Conservation (phyloP, 2,797 vertebrate genomes). For the Xyrichtys novacula region DNA sequence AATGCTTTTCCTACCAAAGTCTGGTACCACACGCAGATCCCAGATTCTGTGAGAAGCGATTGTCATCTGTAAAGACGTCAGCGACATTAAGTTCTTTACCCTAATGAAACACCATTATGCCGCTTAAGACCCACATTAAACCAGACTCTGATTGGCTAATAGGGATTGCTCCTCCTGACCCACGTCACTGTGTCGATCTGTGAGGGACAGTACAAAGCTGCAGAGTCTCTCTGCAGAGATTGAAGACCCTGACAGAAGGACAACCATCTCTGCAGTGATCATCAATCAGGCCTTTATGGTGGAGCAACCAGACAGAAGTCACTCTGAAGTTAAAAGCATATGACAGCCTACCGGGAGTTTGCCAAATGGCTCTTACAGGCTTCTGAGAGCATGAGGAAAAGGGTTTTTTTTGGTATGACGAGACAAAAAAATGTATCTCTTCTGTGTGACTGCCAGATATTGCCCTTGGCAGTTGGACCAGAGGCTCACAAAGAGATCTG, state of each 20-base stretch:
- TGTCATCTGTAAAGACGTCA: neutral
- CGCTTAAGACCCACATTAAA: neutral
- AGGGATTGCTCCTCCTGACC: constrained; percentile 15
- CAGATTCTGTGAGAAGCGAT: no score
- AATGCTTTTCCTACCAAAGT: no score
- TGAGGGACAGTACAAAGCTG: constrained; percentile 46
- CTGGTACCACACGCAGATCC: no score
- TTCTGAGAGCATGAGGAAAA: constrained; percentile 39
- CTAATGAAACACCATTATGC: constrained; percentile 7
- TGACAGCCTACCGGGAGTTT: constrained; percentile 60
- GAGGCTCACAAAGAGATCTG: constrained; percentile 41
- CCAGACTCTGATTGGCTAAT: constrained; percentile 1
- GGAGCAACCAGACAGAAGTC: constrained; percentile 64
- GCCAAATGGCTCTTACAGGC: constrained; percentile 62
- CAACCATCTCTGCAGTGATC: constrained; percentile 66
- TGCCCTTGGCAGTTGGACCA: constrained; percentile 42
- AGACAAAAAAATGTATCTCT: constrained; percentile 48
- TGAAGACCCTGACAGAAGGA: constrained; percentile 57
- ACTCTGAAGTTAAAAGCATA: constrained; percentile 65
- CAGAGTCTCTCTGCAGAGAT: constrained; percentile 47
- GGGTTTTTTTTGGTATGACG: constrained; percentile 51
- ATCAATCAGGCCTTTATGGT: constrained; percentile 74
- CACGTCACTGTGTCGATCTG: constrained; percentile 9
- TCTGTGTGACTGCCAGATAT: constrained; percentile 41
- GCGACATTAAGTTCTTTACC: neutral